Conservation (phyloP, 2,888 invertebrate genomes). For the Platycheirus albimanus region DNA sequence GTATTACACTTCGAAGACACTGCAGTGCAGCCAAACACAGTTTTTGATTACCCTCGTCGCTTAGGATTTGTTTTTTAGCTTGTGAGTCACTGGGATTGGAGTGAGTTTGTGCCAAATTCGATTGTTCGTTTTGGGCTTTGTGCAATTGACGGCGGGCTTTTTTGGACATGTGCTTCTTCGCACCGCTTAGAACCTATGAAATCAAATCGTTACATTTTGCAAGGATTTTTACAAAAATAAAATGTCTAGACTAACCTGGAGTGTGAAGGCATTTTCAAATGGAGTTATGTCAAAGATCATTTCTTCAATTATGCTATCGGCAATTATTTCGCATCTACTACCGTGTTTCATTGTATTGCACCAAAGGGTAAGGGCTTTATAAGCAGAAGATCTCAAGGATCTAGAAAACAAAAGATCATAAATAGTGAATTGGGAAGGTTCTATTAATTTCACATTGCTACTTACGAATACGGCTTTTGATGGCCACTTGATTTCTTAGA, state of each 20-base stretch:
- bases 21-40: constrained; percentile 76
- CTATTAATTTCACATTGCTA: no score
- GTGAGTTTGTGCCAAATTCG: constrained; percentile 76
- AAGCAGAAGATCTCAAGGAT: constrained; percentile 75
- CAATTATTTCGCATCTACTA: constrained; percentile 76
- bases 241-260: constrained; percentile 71
- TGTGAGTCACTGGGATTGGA: constrained; percentile 74
- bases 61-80: constrained; percentile 70
- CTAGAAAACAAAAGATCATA: constrained; percentile 59
- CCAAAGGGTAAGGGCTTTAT: constrained; percentile 76
- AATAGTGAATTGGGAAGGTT: no score
- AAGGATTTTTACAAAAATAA: background rate
- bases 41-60: constrained; percentile 75
- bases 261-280: constrained; percentile 76
- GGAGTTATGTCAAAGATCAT: constrained; percentile 77
- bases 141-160: constrained; percentile 78
- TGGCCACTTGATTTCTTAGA: constrained; percentile 75
- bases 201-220: background rate
- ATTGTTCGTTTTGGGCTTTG: constrained; percentile 78
- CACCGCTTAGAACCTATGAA: constrained; percentile 76
- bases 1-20: constrained; percentile 75
- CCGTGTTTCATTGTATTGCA: constrained; percentile 76
- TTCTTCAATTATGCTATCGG: constrained; percentile 76
- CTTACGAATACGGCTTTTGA: constrained; percentile 77
- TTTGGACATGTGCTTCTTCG: constrained; percentile 79